Conservation (phyloP, 2,888 invertebrate species). For the Panzeria rudis region DNA sequence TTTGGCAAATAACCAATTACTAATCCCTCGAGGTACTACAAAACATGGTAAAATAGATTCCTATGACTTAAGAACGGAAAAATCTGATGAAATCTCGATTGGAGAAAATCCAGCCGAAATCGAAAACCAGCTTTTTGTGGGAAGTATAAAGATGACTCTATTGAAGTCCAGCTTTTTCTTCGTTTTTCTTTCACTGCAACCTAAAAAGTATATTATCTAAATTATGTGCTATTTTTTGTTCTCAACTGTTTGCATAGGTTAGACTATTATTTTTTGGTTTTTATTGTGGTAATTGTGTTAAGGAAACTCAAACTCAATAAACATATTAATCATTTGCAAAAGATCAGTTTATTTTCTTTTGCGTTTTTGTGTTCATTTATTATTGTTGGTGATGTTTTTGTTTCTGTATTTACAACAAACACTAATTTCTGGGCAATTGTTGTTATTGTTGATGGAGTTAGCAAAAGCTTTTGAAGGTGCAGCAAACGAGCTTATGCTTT, state of each 20-base stretch:
- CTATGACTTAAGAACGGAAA: too few species aligned
- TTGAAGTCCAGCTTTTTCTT: neutral
- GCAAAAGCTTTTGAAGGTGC: slow-evolving; percentile 67
- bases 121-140: too few species aligned
- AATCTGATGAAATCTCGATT: too few species aligned
- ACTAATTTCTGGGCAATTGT: slow-evolving; percentile 56
- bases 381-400: slow-evolving; percentile 32
- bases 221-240: slow-evolving; percentile 2
- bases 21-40: too few species aligned
- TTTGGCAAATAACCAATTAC: too few species aligned
- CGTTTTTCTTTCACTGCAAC: too few species aligned
- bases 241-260: slow-evolving; percentile 31
- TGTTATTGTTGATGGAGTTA: slow-evolving; percentile 26
- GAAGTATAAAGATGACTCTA: too few species aligned
- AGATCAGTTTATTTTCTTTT: slow-evolving; percentile 64
- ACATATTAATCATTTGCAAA: slow-evolving; percentile 73
- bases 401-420: slow-evolving; percentile 48
- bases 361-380: slow-evolving; percentile 19
- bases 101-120: too few species aligned
- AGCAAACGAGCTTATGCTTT: slow-evolving; percentile 67
- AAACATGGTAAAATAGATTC: too few species aligned
- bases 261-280: slow-evolving; percentile 38
- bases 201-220: too few species aligned
- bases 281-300: slow-evolving; percentile 19
- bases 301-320: slow-evolving; percentile 71